Percentiles rank a stretch among this genome's conserved stretches.
Evolutionary conservation across 2,113 vertebrate species (phyloP).

Genomic region (Protobothrops mucrosquamatus): DNA sequence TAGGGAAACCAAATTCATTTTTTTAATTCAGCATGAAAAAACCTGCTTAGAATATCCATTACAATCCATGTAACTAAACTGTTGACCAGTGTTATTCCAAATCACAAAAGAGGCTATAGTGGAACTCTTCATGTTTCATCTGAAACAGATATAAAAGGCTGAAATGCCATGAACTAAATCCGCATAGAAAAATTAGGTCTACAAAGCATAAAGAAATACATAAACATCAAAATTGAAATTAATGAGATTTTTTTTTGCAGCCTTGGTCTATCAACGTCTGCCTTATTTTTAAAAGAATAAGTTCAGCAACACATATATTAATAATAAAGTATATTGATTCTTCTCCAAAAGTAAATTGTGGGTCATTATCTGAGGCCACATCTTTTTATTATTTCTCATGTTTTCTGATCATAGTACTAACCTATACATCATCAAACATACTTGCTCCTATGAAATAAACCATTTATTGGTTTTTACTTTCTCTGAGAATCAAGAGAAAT

Average conservation of each 20-base stretch:
- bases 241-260: background rate
- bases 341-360: background rate
- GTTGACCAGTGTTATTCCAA: background rate
- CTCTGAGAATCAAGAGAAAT: background rate
- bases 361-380: background rate
- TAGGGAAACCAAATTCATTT: background rate
- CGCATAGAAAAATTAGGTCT: background rate
- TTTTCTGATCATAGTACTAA: background rate
- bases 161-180: background rate
- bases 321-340: background rate
- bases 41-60: background rate
- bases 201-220: background rate
- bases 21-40: background rate
- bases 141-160: background rate
- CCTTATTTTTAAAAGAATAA: background rate
- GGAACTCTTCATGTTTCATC: background rate
- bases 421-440: background rate
- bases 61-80: background rate
- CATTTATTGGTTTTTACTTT: background rate
- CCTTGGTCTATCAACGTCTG: background rate
- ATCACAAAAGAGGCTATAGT: background rate
- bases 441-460: background rate
- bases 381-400: background rate
- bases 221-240: background rate
- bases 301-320: background rate